Conservation (phyloP, 2,797 vertebrate genomes). For the Sitta carolinensis region DNA sequence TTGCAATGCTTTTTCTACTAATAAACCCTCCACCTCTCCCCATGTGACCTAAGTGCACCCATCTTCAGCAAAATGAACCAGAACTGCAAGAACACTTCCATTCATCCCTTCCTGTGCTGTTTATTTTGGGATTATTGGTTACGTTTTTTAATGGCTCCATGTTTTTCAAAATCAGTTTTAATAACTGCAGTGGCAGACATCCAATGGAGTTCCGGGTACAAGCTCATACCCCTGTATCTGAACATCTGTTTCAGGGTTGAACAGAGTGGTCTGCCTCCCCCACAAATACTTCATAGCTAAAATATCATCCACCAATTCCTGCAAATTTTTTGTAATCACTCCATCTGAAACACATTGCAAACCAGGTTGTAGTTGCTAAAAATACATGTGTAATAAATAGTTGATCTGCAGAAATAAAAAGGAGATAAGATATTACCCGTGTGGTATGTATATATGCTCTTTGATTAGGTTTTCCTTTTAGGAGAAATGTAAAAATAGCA, state of each 20-base stretch:
- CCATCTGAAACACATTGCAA: constrained; percentile 45
- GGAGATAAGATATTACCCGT: constrained; percentile 12
- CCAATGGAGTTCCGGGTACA: constrained; percentile 19
- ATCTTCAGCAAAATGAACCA: neutral
- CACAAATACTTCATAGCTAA: neutral
- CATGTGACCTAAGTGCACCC: neutral
- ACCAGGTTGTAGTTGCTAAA: constrained; percentile 57
- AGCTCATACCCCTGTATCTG: neutral
- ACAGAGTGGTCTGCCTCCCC: neutral
- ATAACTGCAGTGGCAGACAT: constrained; percentile 8
- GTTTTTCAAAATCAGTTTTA: neutral
- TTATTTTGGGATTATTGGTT: constrained; percentile 40
- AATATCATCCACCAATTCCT: constrained; percentile 19
- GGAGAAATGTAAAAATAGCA: constrained; percentile 48
- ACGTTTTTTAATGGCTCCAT: neutral
- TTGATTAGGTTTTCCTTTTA: constrained; percentile 46
- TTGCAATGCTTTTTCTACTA: neutral
- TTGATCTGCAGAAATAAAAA: constrained; percentile 38
- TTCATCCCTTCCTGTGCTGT: neutral
- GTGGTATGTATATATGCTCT: neutral
- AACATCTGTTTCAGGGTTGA: constrained; percentile 52
- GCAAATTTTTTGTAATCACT: neutral
- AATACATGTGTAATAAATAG: constrained; percentile 54
- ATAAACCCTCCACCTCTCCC: neutral
- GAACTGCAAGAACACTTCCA: neutral